These are phyloP conservation scores for Monoplex corrugatus DNA, from an alignment of 2,888 invertebrate species.

Conservation along the genomic window DNA sequence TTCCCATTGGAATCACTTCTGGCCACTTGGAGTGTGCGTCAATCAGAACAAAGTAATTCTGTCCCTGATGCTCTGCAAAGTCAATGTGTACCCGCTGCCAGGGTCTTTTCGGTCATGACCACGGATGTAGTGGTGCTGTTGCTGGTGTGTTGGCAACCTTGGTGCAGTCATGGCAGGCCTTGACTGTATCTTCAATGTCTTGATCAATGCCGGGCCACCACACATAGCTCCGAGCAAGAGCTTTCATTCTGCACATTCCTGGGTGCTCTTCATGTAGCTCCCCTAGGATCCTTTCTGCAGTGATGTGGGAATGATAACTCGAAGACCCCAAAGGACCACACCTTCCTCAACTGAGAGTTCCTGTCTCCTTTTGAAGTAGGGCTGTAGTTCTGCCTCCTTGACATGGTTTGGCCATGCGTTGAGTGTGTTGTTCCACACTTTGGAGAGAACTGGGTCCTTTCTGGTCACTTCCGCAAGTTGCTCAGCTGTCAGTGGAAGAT, in stretches of 20 bases:
- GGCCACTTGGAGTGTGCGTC: slow-evolving; percentile 66
- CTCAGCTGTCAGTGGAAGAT: slow-evolving; percentile 26
- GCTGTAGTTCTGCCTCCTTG: slow-evolving; percentile 26
- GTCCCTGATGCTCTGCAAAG: slow-evolving; percentile 63
- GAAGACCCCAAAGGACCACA: slow-evolving; percentile 55
- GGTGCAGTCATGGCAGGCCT: slow-evolving; percentile 61
- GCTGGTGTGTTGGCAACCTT: slow-evolving; percentile 61
- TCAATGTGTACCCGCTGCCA: slow-evolving; percentile 70
- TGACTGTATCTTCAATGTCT: slow-evolving; percentile 53
- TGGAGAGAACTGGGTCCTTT: slow-evolving; percentile 36
- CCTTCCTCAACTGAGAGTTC: slow-evolving; percentile 53
- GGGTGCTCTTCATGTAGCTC: slow-evolving; percentile 59
- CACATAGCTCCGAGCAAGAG: slow-evolving; percentile 58
- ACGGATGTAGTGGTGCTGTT: slow-evolving; percentile 64
- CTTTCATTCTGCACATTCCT: slow-evolving; percentile 62
- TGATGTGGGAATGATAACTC: slow-evolving; percentile 54
- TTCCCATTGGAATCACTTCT: slow-evolving; percentile 48
- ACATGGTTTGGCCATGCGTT: slow-evolving; percentile 38
- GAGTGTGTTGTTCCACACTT: slow-evolving; percentile 12
- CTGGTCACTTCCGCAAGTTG: slow-evolving; percentile 32
- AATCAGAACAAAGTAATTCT: slow-evolving; percentile 60
- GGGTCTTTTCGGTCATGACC: slow-evolving; percentile 64
- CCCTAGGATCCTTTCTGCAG: slow-evolving; percentile 45
- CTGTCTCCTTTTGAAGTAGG: slow-evolving; percentile 23
- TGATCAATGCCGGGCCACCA: slow-evolving; percentile 36